Percentiles rank a stretch among this genome's conserved stretches.
These are phyloP conservation scores for Hydractinia echinata DNA, from an alignment of 30 jellyfish, hydroid and myxozoan genomes.

Conservation along the genomic window DNA sequence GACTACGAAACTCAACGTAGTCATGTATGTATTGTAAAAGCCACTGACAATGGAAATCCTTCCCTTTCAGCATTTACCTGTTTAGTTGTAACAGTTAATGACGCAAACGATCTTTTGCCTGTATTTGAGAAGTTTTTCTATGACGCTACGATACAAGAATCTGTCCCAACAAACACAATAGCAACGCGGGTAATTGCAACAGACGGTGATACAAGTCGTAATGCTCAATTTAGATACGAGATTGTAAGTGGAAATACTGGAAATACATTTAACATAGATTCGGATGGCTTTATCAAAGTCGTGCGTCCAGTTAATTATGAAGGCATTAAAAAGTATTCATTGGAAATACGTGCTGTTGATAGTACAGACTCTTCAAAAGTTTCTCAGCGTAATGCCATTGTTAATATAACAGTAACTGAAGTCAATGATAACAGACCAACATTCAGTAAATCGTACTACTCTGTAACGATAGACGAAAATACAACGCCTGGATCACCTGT, in stretches of 20 bases:
- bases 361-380: constrained; percentile 26
- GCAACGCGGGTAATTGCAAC: constrained; percentile 36
- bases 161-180: constrained; percentile 20
- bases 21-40: constrained; percentile 44
- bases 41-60: constrained; percentile 52
- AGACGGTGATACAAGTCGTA: constrained; percentile 40
- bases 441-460: constrained; percentile 45
- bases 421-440: constrained; percentile 72
- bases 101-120: constrained; percentile 47
- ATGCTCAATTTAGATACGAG: constrained; percentile 7
- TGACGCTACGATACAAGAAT: constrained; percentile 24
- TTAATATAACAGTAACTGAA: constrained; percentile 53
- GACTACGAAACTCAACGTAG: constrained; percentile 52
- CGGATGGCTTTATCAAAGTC: constrained; percentile 18
- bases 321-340: constrained; percentile 8
- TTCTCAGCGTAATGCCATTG: constrained; percentile 55
- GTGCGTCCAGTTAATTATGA: constrained; percentile 27
- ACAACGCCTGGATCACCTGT: constrained; percentile 36
- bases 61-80: constrained; percentile 14
- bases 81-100: constrained; percentile 17
- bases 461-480: constrained; percentile 52
- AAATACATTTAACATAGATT: constrained; percentile 17
- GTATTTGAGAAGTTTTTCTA: constrained; percentile 18
- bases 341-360: constrained; percentile 72
- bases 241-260: constrained; percentile 33